Percentiles rank a stretch among this genome's conserved stretches.
These are phyloP conservation scores for Typhlomys cinereus DNA, from an alignment of 2,113 vertebrate genomes.

Conservation along the genomic window DNA sequence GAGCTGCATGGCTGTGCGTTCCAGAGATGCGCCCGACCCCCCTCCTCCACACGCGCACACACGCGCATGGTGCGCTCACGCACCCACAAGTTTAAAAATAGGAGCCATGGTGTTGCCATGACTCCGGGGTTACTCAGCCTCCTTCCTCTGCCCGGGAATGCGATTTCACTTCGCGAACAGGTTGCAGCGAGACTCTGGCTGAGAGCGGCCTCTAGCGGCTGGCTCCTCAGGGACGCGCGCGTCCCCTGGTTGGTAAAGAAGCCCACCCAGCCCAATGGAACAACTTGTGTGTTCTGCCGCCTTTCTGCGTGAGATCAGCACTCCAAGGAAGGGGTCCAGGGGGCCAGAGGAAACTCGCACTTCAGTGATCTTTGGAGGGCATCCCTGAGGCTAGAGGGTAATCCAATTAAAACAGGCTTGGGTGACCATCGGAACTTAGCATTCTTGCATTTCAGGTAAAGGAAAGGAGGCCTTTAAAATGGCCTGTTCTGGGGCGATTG, in stretches of 20 bases:
- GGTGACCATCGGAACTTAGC: background rate
- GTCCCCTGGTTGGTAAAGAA: background rate
- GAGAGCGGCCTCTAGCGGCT: slow-evolving; percentile 76
- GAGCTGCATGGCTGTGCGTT: slow-evolving; percentile 61
- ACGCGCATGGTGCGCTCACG: slow-evolving; percentile 76
- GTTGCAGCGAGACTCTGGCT: slow-evolving; percentile 60
- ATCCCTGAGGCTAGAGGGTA: background rate
- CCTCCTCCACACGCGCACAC: background rate
- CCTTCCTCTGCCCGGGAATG: slow-evolving; percentile 65
- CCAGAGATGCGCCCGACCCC: background rate
- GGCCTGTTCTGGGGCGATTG: too few species aligned
- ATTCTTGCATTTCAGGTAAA: background rate
- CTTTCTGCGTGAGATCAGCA: background rate
- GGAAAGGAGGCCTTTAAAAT: slow-evolving; percentile 1
- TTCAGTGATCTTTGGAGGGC: background rate
- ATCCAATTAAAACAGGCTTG: background rate
- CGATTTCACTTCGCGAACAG: slow-evolving; percentile 35
- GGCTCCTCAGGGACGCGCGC: background rate
- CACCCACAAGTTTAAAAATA: slow-evolving; percentile 86
- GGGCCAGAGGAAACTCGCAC: background rate
- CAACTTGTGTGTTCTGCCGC: background rate
- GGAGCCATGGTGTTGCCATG: slow-evolving; percentile 82
- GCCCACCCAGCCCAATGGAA: background rate
- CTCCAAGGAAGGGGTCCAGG: background rate
- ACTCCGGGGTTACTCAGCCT: slow-evolving; percentile 72